Evolutionary conservation across 2,888 invertebrate species (phyloP).

Genomic region (Plusia festucae): DNA sequence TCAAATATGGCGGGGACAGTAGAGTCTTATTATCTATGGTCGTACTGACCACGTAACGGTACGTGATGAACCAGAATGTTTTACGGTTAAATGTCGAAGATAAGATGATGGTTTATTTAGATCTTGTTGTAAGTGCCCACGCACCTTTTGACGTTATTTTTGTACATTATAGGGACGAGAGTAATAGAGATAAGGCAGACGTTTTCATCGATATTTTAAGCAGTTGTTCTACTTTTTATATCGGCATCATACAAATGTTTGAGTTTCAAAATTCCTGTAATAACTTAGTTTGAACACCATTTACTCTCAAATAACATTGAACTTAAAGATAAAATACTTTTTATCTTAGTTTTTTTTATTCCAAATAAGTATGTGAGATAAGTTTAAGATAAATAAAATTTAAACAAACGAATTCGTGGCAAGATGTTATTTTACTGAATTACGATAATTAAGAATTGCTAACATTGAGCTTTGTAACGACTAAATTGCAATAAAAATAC

Average conservation of each 20-base stretch:
- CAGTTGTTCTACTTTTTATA: not conserved
- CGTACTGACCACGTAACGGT: slow-evolving; percentile 73
- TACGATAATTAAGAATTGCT: too few relatives aligned
- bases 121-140: slow-evolving; percentile 51
- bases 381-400: too few relatives aligned
- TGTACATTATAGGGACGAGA: slow-evolving; percentile 10
- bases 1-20: slow-evolving; percentile 54
- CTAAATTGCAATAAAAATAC: slow-evolving; percentile 33
- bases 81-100: slow-evolving; percentile 76
- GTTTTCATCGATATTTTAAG: not conserved
- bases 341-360: too few relatives aligned
- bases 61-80: slow-evolving; percentile 70
- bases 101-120: slow-evolving; percentile 69
- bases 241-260: slow-evolving; percentile 1
- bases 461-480: slow-evolving; percentile 26
- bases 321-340: not conserved
- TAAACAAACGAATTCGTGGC: too few relatives aligned
- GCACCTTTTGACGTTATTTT: slow-evolving; percentile 42
- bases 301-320: not conserved
- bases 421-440: not conserved
- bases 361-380: too few relatives aligned
- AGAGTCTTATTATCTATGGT: slow-evolving; percentile 56
- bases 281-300: too few relatives aligned
- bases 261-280: not conserved
- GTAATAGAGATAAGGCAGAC: not conserved